A percentile compares a stretch with the other conserved stretches of the same genome.
Conservation (phyloP, 1,140 invertebrate species). For the Harpegnathos saltator region DNA sequence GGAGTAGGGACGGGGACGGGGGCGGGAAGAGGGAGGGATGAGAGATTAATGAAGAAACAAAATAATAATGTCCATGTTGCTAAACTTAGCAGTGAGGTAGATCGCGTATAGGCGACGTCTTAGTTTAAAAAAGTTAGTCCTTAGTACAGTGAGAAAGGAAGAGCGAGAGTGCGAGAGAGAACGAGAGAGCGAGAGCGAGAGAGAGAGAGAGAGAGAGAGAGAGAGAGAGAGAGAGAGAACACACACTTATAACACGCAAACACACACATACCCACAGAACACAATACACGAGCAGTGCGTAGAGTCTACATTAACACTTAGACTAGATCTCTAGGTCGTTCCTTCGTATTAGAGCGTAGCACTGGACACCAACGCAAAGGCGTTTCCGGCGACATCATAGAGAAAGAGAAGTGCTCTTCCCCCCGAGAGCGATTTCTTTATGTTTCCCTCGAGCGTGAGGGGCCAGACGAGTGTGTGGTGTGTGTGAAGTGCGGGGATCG, state of each 20-base stretch:
- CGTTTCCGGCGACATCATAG: conserved; percentile 46
- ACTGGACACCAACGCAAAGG: neutral
- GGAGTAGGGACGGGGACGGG: neutral
- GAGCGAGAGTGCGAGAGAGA: conserved; percentile 18
- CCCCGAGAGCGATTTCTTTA: conserved; percentile 39
- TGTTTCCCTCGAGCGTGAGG: conserved; percentile 18
- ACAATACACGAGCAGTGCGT: conserved; percentile 63
- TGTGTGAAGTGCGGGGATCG: no score
- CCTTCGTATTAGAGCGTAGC: conserved; percentile 71
- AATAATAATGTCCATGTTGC: conserved; percentile 80
- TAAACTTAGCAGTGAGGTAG: conserved; percentile 76
- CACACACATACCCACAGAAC: conserved; percentile 44
- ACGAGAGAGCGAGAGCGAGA: neutral
- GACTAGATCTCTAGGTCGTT: conserved; percentile 71
- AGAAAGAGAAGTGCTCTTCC: conserved; percentile 15
- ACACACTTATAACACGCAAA: conserved; percentile 18
- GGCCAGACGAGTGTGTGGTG: neutral
- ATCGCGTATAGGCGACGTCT: conserved; percentile 69
- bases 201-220: conserved; percentile 16
- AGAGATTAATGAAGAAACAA: conserved; percentile 50
- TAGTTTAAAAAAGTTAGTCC: conserved; percentile 69
- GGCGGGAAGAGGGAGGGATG: neutral
- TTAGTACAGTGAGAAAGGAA: conserved; percentile 59
- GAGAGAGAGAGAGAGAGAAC: neutral
- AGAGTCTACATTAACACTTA: conserved; percentile 65